Evolutionary conservation across 2,888 invertebrate genomes (phyloP).

Genomic region (Sarcophaga caerulescens): DNA sequence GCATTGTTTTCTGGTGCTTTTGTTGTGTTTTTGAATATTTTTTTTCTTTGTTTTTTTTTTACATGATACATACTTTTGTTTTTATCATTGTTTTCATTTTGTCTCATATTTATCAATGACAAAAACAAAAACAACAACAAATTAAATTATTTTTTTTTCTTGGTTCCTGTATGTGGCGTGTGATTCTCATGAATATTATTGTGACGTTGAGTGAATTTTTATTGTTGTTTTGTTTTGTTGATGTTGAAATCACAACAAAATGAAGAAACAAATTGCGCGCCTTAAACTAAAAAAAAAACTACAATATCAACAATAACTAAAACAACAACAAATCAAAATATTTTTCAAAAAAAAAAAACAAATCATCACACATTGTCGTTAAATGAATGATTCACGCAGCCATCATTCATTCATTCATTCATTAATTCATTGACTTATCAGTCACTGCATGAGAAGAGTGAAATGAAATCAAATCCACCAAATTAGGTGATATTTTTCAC

Average conservation of each 20-base stretch:
- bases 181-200: slow-evolving; percentile 17
- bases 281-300: slow-evolving; percentile 12
- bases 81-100: slow-evolving; percentile 7
- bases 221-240: slow-evolving; percentile 4
- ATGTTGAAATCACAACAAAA: neutral
- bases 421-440: neutral
- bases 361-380: slow-evolving; percentile 27
- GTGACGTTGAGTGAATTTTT: neutral
- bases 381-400: slow-evolving; percentile 38
- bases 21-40: neutral
- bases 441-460: neutral
- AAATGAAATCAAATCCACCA: too few species aligned
- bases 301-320: slow-evolving; percentile 15
- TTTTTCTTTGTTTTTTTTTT: neutral
- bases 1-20: too few species aligned
- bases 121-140: neutral
- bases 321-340: neutral
- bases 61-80: slow-evolving; percentile 12
- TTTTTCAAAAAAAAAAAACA: neutral
- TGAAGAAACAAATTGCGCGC: neutral
- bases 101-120: slow-evolving; percentile 5
- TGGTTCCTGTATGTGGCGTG: neutral
- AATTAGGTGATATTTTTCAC: too few species aligned
- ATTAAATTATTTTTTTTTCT: neutral
- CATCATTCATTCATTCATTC: neutral